These are phyloP conservation scores for Drosophila nikananu DNA, from an alignment of 1,140 invertebrate species.

Conservation along the genomic window DNA sequence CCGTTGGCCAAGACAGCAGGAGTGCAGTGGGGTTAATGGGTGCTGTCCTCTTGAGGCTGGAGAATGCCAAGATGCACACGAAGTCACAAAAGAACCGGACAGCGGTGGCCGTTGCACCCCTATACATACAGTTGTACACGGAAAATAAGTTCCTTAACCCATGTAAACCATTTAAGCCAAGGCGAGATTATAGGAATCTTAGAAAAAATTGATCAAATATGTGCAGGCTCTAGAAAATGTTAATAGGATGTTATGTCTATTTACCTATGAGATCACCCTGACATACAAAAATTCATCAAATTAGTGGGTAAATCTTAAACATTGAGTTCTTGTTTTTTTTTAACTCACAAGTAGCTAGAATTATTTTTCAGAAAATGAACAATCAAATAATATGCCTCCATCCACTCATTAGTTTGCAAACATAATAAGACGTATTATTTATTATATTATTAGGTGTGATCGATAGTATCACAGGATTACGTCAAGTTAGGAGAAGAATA, in stretches of 20 bases:
- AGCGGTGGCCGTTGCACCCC: slow-evolving; percentile 39
- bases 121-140: slow-evolving; percentile 8
- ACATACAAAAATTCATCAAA: too few species aligned
- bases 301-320: too few species aligned
- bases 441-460: background rate
- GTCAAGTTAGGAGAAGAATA: background rate
- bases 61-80: slow-evolving; percentile 60
- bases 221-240: background rate
- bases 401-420: background rate
- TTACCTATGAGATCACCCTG: too few species aligned
- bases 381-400: too few species aligned
- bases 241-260: too few species aligned
- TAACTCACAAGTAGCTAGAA: too few species aligned
- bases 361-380: too few species aligned
- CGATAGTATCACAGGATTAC: background rate
- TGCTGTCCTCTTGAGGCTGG: slow-evolving; percentile 6
- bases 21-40: slow-evolving; percentile 1
- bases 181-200: too few species aligned
- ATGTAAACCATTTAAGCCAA: background rate
- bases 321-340: too few species aligned
- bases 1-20: slow-evolving; percentile 31
- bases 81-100: slow-evolving; percentile 73
- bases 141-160: background rate
- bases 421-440: background rate
- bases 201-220: background rate